Percentiles rank a stretch among this genome's conserved stretches.
Conservation (phyloP, 2,113 vertebrate genomes). For the Spea bombifrons region DNA sequence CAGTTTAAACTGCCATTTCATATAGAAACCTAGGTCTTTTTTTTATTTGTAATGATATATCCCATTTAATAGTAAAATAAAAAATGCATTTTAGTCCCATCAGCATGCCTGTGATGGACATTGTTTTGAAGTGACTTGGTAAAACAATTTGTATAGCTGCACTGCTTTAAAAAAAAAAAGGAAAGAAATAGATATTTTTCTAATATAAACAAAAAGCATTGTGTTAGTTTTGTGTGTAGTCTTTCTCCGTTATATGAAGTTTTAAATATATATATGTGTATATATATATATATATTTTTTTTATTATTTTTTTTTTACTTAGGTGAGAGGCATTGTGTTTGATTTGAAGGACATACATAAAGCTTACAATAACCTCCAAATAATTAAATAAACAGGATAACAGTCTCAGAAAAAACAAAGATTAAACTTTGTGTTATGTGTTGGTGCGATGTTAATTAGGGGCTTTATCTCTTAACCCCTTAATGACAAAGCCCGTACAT, state of each 20-base stretch:
- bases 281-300: constrained; percentile 21
- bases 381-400: constrained; percentile 60
- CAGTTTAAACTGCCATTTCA: constrained; percentile 67
- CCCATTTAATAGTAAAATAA: constrained; percentile 62
- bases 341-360: constrained; percentile 62
- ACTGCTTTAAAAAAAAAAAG: constrained; percentile 57
- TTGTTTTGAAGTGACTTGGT: constrained; percentile 59
- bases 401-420: constrained; percentile 54
- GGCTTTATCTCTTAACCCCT: too few species aligned
- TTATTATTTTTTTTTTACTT: constrained; percentile 11
- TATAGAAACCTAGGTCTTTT: constrained; percentile 62
- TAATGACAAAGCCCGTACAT: too few species aligned
- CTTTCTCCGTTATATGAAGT: constrained; percentile 34
- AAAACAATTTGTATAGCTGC: constrained; percentile 58
- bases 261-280: constrained; percentile 30
- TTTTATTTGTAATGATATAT: constrained; percentile 59
- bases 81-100: constrained; percentile 65
- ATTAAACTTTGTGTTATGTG: constrained; percentile 16
- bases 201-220: constrained; percentile 57
- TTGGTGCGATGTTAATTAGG: neutral
- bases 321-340: constrained; percentile 53
- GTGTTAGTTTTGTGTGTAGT: constrained; percentile 54
- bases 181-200: constrained; percentile 51
- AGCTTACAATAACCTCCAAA: constrained; percentile 62
- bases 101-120: constrained; percentile 70